Conservation (phyloP, 2,113 vertebrate species). For the Candoia aspera region DNA sequence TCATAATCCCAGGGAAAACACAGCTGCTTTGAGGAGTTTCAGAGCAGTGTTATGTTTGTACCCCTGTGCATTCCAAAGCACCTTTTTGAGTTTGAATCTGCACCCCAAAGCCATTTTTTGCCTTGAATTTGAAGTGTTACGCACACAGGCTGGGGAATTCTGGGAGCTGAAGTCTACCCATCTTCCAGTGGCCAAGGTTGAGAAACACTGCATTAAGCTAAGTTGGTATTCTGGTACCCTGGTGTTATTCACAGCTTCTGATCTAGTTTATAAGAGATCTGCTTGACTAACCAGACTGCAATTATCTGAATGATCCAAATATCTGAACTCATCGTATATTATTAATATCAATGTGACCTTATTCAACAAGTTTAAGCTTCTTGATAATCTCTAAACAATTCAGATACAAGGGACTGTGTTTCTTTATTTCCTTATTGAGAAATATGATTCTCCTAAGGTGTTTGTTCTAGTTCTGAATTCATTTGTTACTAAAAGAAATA, state of each 20-base stretch:
- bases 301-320: not conserved
- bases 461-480: constrained; percentile 3
- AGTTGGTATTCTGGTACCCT: not conserved
- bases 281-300: not conserved
- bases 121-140: not conserved
- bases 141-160: not conserved
- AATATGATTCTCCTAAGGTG: not conserved
- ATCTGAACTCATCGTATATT: not conserved
- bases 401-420: not conserved
- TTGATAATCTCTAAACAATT: not conserved
- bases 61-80: not conserved
- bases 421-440: not conserved
- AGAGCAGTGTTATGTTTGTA: not conserved
- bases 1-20: not conserved
- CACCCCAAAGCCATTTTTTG: not conserved
- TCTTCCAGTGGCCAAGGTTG: too few species aligned
- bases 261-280: not conserved
- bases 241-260: not conserved
- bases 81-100: not conserved
- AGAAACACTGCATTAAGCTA: not conserved
- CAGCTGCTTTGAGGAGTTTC: not conserved
- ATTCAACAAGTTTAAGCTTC: not conserved
- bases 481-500: constrained; percentile 22
- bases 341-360: not conserved
- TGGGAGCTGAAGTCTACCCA: too few species aligned